A percentile compares a stretch with the other conserved stretches of the same genome.
Conservation (phyloP, 2,113 vertebrate species). For the Anoplopoma fimbria region DNA sequence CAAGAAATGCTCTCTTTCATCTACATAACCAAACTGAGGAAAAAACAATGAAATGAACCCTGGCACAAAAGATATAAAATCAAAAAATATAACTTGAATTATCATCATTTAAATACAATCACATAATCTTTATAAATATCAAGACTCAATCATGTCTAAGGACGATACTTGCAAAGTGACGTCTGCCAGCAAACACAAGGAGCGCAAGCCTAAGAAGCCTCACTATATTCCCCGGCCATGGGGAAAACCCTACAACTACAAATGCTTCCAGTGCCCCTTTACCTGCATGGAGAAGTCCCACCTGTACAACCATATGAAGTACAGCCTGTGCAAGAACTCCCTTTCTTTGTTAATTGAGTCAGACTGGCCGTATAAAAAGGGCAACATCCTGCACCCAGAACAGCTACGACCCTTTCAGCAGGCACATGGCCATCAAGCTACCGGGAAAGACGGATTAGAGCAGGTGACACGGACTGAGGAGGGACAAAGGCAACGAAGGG, state of each 20-base stretch:
- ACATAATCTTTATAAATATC: not conserved
- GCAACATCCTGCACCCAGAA: conserved; percentile 87
- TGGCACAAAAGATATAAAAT: not conserved
- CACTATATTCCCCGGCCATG: conserved; percentile 97
- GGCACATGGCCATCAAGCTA: conserved; percentile 49
- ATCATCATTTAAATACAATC: not conserved
- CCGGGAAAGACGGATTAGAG: conserved; percentile 72
- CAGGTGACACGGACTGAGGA: conserved; percentile 59
- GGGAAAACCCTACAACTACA: conserved; percentile 99
- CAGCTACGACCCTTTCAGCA: conserved; percentile 87
- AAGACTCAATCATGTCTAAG: conserved; percentile 88
- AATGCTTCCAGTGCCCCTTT: conserved; percentile 99
- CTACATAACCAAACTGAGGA: conserved; percentile 4
- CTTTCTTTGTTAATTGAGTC: conserved; percentile 95
- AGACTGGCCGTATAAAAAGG: conserved; percentile 93
- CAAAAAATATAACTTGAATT: conserved; percentile 13
- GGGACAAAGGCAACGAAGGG: conserved; percentile 51
- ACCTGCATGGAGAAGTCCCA: conserved; percentile 99
- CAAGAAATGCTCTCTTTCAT: conserved; percentile 39
- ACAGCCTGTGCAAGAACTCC: conserved; percentile 98
- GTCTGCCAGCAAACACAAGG: conserved; percentile 89
- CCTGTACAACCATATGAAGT: conserved; percentile 99
- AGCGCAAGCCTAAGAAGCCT: conserved; percentile 97
- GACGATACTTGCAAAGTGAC: conserved; percentile 89
- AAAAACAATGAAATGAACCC: conserved; percentile 47